A percentile compares a stretch with the other conserved stretches of the same genome.
These are phyloP conservation scores for Coptodon rendalli DNA, from an alignment of 2,113 vertebrate species.

Conservation along the genomic window DNA sequence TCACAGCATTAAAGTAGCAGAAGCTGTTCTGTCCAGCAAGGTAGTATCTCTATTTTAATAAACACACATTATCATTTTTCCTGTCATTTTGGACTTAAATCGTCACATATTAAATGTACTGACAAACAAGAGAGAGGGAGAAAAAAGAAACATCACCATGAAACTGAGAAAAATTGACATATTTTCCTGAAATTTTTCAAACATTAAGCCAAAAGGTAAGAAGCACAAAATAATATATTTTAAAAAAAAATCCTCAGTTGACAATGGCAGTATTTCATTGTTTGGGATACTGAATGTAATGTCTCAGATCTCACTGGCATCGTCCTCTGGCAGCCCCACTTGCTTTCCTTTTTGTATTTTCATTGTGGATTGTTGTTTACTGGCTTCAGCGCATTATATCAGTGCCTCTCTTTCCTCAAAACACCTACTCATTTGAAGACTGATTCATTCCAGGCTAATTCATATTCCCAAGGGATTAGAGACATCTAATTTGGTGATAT, in stretches of 20 bases:
- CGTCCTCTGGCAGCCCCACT: constrained; percentile 58
- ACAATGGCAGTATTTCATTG: constrained; percentile 56
- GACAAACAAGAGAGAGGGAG: constrained; percentile 22
- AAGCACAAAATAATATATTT: constrained; percentile 11
- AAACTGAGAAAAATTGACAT: constrained; percentile 21
- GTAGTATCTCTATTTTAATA: not conserved
- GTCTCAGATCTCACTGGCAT: constrained; percentile 68
- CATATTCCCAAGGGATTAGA: constrained; percentile 69
- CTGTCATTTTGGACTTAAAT: not conserved
- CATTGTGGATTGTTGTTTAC: constrained; percentile 71
- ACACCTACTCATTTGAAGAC: constrained; percentile 72
- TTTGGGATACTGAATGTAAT: constrained; percentile 58
- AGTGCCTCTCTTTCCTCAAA: constrained; percentile 68
- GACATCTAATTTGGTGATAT: constrained; percentile 69
- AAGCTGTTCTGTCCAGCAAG: not conserved
- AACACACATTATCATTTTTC: constrained; percentile 8
- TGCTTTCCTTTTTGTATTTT: constrained; percentile 62
- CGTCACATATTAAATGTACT: not conserved
- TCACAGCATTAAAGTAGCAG: constrained; percentile 25
- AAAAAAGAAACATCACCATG: constrained; percentile 22
- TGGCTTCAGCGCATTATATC: constrained; percentile 53
- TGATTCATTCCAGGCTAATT: constrained; percentile 71
- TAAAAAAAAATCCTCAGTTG: constrained; percentile 30
- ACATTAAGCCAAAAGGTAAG: constrained; percentile 59
- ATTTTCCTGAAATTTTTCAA: constrained; percentile 30